Evolutionary conservation across 2,888 invertebrate genomes (phyloP), one percentile per base, ranked within the genome.

Genomic region (Orgyia antiqua): DNA sequence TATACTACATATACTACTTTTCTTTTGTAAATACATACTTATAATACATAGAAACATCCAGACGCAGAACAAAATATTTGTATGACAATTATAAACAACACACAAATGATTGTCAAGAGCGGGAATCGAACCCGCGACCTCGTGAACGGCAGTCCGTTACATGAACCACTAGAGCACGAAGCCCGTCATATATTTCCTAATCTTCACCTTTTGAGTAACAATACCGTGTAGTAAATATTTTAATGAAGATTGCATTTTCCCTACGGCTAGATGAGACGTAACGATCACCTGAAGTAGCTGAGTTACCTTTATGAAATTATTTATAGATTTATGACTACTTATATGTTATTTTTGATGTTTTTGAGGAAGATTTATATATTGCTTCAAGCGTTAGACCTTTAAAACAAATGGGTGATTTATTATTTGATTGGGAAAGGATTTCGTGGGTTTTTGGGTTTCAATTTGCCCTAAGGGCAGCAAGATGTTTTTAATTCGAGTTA

Each of bases 221-320:
- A n/a, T n/a, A n/a, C n/a, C n/a, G n/a, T n/a, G n/a, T n/a, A n/a
- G n/a, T n/a, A 53, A 15, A 15, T 15, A 56, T 48, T 45, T n/a
- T 80, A 83, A 83, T 83, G 79, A 78, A 82, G 82, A 84, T 84
- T 78, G 73, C 75, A 58, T 67, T 66, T 42, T 46, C 67, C 77
- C 71, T 42, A 26, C 40, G 66, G 77, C 65, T 35, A 33, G 37
- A 40, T 36, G 45, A 34, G 56, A 72, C 76, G 83, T 80, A 80
- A 80, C 83, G 71, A 71, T 64, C 72, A 79, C 58, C 82, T 86
- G 83, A 86, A 75, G 86, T 74, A 84, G 86, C 86, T 51, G 68
- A 68, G 59, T 11, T 65, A 73, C 65, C 55, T 66, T 60, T 51
- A 59, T 48, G 65, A 67, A 67, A 83, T 84, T 84, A 83, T 72